Percentiles rank a stretch among this genome's conserved stretches.
Evolutionary conservation across 2,797 vertebrate genomes (phyloP).

Genomic region (Malurus leucopterus): DNA sequence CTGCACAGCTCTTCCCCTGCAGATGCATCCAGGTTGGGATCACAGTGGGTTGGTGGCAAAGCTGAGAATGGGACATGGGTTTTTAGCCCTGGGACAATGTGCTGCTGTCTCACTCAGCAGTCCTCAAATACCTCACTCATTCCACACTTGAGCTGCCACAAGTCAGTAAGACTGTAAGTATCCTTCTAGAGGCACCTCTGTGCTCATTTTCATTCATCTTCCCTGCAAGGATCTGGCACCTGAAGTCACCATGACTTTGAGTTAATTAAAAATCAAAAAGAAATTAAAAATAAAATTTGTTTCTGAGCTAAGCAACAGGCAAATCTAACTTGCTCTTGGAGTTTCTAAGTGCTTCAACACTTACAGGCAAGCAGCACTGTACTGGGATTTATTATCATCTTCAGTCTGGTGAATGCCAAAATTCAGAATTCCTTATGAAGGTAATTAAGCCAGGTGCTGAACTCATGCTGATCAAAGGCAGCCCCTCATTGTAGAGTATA

Average conservation of each 20-base stretch:
- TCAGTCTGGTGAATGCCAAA: neutral
- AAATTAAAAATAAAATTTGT: neutral
- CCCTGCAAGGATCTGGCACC: neutral
- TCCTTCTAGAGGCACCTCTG: neutral
- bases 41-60: neutral
- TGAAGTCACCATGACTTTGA: accelerated
- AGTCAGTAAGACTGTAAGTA: neutral
- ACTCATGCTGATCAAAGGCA: neutral
- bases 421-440: neutral
- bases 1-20: neutral
- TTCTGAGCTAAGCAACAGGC: neutral
- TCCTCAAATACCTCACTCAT: neutral
- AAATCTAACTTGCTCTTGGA: neutral
- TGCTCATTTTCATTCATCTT: neutral
- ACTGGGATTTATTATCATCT: neutral
- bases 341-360: neutral
- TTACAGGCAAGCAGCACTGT: neutral
- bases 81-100: neutral
- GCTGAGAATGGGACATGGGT: neutral
- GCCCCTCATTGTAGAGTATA: accelerated
- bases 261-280: neutral
- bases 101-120: neutral
- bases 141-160: neutral
- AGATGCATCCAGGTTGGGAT: neutral
- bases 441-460: neutral